Percentiles rank a stretch among this genome's conserved stretches.
These are phyloP conservation scores for Parnassius orleans DNA, from an alignment of 2,888 invertebrate species.

Conservation along the genomic window DNA sequence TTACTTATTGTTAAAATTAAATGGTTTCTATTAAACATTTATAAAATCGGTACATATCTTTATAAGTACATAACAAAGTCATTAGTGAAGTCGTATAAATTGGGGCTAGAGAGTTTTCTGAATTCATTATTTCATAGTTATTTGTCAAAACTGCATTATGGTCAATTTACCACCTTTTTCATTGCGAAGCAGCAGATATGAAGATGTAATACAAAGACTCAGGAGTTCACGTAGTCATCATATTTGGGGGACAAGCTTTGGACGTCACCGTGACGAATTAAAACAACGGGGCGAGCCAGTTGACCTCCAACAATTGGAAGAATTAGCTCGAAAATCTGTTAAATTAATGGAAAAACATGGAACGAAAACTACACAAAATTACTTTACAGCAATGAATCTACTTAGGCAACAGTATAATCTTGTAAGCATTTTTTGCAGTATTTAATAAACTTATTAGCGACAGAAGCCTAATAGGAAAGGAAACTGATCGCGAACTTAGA, in stretches of 20 bases:
- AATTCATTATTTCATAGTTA: background rate
- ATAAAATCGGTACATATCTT: background rate
- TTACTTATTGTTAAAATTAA: background rate
- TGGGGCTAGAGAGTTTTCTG: background rate
- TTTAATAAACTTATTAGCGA: no score
- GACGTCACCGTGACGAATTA: conserved; percentile 24
- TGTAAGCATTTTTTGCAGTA: conserved; percentile 23
- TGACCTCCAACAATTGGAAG: conserved; percentile 30
- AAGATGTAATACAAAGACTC: conserved; percentile 6
- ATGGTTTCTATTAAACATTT: background rate
- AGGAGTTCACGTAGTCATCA: conserved; percentile 27
- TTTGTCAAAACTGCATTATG: background rate
- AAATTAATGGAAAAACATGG: conserved; percentile 30
- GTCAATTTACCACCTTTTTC: conserved; percentile 21
- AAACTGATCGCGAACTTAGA: no score
- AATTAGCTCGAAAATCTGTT: conserved; percentile 27
- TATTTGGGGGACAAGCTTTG: conserved; percentile 28
- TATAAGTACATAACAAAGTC: background rate
- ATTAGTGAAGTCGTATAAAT: background rate
- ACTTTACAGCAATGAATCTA: conserved; percentile 29
- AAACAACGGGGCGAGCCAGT: conserved; percentile 24
- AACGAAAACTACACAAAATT: conserved; percentile 16
- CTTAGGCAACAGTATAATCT: conserved; percentile 35
- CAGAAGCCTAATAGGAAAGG: no score
- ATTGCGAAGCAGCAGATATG: conserved; percentile 1